Base-by-base conservation (phyloP, 2,888 invertebrate species). In the Agelastica alni region DNA sequence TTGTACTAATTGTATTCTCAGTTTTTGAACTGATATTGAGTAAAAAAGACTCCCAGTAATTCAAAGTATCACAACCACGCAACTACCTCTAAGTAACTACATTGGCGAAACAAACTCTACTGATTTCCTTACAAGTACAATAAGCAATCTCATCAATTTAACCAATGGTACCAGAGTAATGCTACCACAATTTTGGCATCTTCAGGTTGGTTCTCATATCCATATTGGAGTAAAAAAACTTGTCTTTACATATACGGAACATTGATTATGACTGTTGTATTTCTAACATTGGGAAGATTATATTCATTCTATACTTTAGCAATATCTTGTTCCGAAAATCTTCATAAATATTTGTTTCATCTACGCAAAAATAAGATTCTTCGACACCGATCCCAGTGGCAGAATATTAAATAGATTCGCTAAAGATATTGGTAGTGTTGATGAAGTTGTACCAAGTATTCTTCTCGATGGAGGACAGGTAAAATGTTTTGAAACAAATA, bases 1-100 rank as follows among this genome's bases (percentile, higher is more conserved):
- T 0, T 82, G 83, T 0, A 80, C 84, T 0, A 91, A 91, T 67
- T 89, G 82, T 65, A 91, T 88, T 81, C 79, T 91, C 0, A 87
- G 87, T 62, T 84, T 82, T 66, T 91, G 89, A 89, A 70, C 70
- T 1, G 73, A 69, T 44, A 60, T 71, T 2, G 74, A 75, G 61
- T 73, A 74, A 56, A 60, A 51, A 13, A 58, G 52, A 20, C 30
- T 22, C 32, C 7, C 28, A 4, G 2, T 7, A 26, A 42, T 14
- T 36, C 2, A 44, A 12, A 10, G 16, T 7, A 41, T 5, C 41
- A 46, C 17, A 12, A 28, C 16, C 12, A n/a, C n/a, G n/a, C n/a
- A n/a, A n/a, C n/a, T n/a, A n/a, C n/a, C n/a, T n/a, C 7, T 13
- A 2, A 13, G 1, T 36, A 16, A 36, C 5, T 9, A 9, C 3